These are phyloP conservation scores for Cyprinodon diabolis DNA, from an alignment of 2,797 vertebrate species.

Conservation along the genomic window DNA sequence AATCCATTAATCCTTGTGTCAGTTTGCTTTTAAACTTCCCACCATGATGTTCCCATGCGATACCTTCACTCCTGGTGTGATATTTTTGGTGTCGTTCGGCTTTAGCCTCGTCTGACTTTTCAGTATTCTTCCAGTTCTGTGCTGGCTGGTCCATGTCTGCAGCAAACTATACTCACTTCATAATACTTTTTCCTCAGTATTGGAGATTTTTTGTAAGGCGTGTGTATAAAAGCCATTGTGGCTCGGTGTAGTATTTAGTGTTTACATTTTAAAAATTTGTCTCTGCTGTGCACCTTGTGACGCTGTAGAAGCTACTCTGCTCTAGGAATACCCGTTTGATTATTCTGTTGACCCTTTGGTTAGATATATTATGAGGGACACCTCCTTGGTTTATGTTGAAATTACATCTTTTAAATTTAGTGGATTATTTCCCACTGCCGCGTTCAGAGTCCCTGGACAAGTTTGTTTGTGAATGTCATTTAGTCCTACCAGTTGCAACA, in stretches of 20 bases:
- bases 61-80: too few species aligned
- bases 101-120: neutral
- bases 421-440: neutral
- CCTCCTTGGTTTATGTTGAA: neutral
- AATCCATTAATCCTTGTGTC: too few species aligned
- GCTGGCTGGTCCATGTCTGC: neutral
- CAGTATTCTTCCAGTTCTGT: neutral
- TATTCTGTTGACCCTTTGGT: neutral
- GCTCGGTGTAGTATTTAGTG: too few species aligned
- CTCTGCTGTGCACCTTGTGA: too few species aligned
- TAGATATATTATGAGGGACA: neutral
- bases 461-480: neutral
- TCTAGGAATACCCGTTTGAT: neutral
- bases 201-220: too few species aligned
- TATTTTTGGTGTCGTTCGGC: neutral
- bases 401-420: too few species aligned
- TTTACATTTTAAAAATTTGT: too few species aligned
- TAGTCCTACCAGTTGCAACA: neutral
- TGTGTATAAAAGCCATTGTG: too few species aligned
- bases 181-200: neutral
- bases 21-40: too few species aligned
- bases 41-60: too few species aligned
- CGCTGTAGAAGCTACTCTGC: too few species aligned
- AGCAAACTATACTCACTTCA: neutral
- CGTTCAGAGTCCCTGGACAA: too few species aligned